Percentiles rank a stretch among this genome's conserved stretches.
phyloP scores from a whole-genome alignment of 2,797 vertebrate species.

The Heteromormyrus szaboi region DNA sequence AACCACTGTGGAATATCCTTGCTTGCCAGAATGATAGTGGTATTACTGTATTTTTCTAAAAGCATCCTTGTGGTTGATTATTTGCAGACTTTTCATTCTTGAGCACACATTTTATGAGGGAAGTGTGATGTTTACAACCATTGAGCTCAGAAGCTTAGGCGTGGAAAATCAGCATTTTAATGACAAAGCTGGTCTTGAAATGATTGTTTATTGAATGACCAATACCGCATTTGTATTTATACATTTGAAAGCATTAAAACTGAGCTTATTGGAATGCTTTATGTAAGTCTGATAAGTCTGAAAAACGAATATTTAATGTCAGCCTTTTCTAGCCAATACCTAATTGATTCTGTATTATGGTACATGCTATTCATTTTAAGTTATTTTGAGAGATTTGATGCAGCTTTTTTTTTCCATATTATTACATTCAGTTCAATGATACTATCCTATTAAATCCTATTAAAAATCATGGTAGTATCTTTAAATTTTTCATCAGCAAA shows the following conservation, averaged over 20 bases:
- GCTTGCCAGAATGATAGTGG: background rate
- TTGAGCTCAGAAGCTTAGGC: background rate
- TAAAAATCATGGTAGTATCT: background rate
- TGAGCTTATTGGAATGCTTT: background rate
- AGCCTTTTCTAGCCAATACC: background rate
- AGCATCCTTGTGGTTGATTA: background rate
- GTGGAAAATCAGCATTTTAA: constrained; percentile 2
- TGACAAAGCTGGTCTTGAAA: background rate
- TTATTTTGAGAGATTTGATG: background rate
- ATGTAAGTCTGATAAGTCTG: background rate
- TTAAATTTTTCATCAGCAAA: background rate
- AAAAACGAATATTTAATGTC: background rate
- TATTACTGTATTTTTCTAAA: constrained; percentile 1
- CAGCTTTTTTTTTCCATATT: background rate
- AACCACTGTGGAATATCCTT: constrained; percentile 9
- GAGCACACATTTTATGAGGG: background rate
- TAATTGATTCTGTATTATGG: background rate
- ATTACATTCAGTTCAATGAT: background rate
- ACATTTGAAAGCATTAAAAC: background rate
- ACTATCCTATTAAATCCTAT: background rate
- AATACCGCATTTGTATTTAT: constrained; percentile 1
- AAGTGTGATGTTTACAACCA: constrained; percentile 12
- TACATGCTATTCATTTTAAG: background rate
- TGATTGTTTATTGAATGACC: background rate
- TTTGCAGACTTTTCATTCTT: constrained; percentile 2